Base-by-base conservation (phyloP, 2,888 invertebrate genomes). In the Lacanobia oleracea region DNA sequence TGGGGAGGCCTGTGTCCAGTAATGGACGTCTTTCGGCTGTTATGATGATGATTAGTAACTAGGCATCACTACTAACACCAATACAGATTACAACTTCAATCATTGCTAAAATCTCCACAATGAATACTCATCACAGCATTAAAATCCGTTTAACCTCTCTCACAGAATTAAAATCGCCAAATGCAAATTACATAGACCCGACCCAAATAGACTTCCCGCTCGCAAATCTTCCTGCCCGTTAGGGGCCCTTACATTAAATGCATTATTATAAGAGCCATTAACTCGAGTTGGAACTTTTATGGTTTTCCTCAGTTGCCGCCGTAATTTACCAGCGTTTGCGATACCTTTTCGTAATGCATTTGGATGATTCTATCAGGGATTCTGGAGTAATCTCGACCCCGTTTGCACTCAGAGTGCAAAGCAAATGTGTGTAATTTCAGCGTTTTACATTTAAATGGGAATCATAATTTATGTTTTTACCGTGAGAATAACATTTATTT, bases 211-310 rank as follows among this genome's bases (percentile, higher is more conserved):
- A 81, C 67, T 75, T 56, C 65, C 66, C 48, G 65, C 68, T 79
- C 82, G 69, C 81, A 82, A 81, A 81, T 82, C 81, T 81, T 78
- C 56, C n/a, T 71, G 70, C 66, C 81, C 79, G 71, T 82, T 75
- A 66, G 62, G 74, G 77, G 53, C 82, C 81, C 75, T 81, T 81
- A 81, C 82, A 75, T 79, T 75, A 79, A 82, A 82, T 78, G 82
- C 82, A 78, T 82, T 81, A 81, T 81, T 69, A 65, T 69, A 71
- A 82, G 63, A 68, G 79, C 68, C 79, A 81, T 81, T 81, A 74
- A 62, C 69, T 61, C 45, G 37, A 74, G 67, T 60, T 64, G 79
- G 67, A 82, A 78, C 71, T 82, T 81, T 82, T 82, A 82, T 71
- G 82, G 79, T 67, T 71, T 78, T 78, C 63, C 57, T 73, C 81